These are phyloP conservation scores for Drosophila stalkeri DNA, from an alignment of 2,888 invertebrate genomes.

Conservation along the genomic window DNA sequence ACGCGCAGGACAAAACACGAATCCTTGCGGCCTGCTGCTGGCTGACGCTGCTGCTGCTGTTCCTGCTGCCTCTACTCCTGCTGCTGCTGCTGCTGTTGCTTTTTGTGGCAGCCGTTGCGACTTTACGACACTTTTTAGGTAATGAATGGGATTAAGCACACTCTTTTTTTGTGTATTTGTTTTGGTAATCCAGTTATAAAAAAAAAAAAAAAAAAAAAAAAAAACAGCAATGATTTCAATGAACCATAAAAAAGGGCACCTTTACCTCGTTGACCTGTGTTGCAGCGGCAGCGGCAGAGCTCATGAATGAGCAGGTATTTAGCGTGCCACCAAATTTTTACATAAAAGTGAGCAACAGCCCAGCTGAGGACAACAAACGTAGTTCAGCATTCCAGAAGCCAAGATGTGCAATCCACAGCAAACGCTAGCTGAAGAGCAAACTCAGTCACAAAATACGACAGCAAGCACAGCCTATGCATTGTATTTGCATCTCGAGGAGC, in stretches of 20 bases:
- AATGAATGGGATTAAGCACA: slow-evolving; percentile 72
- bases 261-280: slow-evolving; percentile 47
- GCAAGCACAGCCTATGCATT: slow-evolving; percentile 59
- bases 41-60: not conserved
- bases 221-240: slow-evolving; percentile 43
- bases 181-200: slow-evolving; percentile 74
- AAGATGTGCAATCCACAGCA: slow-evolving; percentile 62
- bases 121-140: slow-evolving; percentile 75
- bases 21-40: slow-evolving; percentile 11
- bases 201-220: slow-evolving; percentile 72
- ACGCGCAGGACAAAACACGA: slow-evolving; percentile 5
- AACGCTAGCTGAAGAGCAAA: not conserved
- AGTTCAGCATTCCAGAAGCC: slow-evolving; percentile 29
- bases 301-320: slow-evolving; percentile 73
- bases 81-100: not conserved
- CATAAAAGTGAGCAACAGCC: slow-evolving; percentile 47
- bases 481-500: slow-evolving; percentile 64
- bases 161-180: slow-evolving; percentile 32
- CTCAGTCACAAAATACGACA: slow-evolving; percentile 9
- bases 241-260: slow-evolving; percentile 44
- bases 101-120: slow-evolving; percentile 5
- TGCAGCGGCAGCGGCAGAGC: not conserved
- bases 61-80: not conserved
- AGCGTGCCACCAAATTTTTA: not conserved
- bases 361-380: slow-evolving; percentile 47